Percentiles rank a stretch among this genome's conserved stretches.
Evolutionary conservation across 2,888 invertebrate species (phyloP).

Genomic region (Mimachlamys varia): DNA sequence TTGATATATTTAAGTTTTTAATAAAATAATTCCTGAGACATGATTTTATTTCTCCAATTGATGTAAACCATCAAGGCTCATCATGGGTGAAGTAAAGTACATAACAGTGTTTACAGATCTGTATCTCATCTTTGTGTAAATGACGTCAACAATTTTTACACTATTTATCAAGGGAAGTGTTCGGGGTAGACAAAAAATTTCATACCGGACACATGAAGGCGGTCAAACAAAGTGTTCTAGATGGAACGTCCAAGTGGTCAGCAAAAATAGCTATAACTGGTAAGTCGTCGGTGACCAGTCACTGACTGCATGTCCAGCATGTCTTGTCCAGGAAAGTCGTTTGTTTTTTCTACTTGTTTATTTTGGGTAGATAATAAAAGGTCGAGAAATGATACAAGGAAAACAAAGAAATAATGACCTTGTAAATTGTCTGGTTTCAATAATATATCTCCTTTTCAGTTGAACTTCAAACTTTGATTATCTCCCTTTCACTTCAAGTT

Average conservation of each 20-base stretch:
- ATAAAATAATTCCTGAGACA: no score
- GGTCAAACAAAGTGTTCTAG: slow-evolving; percentile 98
- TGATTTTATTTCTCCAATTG: no score
- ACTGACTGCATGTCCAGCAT: slow-evolving; percentile 28
- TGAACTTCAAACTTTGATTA: no score
- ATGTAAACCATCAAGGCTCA: not conserved
- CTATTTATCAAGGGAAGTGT: slow-evolving; percentile 90
- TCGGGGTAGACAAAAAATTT: slow-evolving; percentile 95
- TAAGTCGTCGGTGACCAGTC: slow-evolving; percentile 84
- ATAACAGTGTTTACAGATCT: not conserved
- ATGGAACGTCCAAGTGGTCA: slow-evolving; percentile 99
- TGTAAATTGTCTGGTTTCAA: not conserved
- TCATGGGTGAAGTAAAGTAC: not conserved
- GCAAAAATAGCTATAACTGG: slow-evolving; percentile 99
- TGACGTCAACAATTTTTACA: not conserved
- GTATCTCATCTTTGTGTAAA: not conserved
- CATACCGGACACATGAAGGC: slow-evolving; percentile 96
- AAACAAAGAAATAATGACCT: not conserved
- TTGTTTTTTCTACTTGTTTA: not conserved
- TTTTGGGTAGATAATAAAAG: slow-evolving; percentile 29
- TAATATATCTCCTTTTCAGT: no score
- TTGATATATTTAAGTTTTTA: not conserved
- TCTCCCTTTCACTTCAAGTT: no score
- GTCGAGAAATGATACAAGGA: not conserved
- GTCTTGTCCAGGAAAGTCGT: not conserved